Percentiles rank a stretch among this genome's conserved stretches.
phyloP scores from a whole-genome alignment of 1,140 invertebrate genomes.

The Lethrus apterus region DNA sequence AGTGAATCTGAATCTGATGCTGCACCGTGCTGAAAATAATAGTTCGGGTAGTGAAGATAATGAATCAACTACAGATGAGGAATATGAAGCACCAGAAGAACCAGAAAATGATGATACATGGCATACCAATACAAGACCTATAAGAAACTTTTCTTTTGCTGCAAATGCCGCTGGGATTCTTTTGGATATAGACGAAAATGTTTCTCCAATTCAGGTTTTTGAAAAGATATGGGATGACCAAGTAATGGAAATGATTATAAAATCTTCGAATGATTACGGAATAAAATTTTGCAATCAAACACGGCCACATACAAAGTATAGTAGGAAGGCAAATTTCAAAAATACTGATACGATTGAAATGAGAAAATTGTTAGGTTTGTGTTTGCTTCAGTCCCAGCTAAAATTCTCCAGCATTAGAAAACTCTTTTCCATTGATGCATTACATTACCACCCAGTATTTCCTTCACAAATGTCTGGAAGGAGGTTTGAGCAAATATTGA shows the following conservation, averaged over 20 bases:
- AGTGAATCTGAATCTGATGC: too few species aligned
- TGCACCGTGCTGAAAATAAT: slow-evolving; percentile 7
- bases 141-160: slow-evolving; percentile 11
- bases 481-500: slow-evolving; percentile 31
- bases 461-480: slow-evolving; percentile 24
- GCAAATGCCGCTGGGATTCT: neutral
- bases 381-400: slow-evolving; percentile 26
- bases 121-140: slow-evolving; percentile 2
- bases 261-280: slow-evolving; percentile 3
- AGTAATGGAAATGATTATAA: slow-evolving; percentile 1
- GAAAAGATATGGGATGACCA: neutral
- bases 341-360: too few species aligned
- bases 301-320: neutral
- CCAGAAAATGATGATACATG: slow-evolving; percentile 10
- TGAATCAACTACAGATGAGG: slow-evolving; percentile 6
- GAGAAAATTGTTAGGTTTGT: slow-evolving; percentile 29
- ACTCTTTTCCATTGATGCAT: slow-evolving; percentile 24
- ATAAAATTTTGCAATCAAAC: neutral
- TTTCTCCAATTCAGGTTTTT: neutral
- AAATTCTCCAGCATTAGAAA: slow-evolving; percentile 25
- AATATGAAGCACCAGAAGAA: slow-evolving; percentile 9
- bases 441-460: slow-evolving; percentile 34
- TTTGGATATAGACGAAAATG: slow-evolving; percentile 5
- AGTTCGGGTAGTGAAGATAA: too few species aligned
- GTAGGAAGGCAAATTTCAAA: too few species aligned